Percentiles rank a stretch among this genome's conserved stretches.
phyloP scores from a whole-genome alignment of 2,113 vertebrate species.

The Aramus guarauna region DNA sequence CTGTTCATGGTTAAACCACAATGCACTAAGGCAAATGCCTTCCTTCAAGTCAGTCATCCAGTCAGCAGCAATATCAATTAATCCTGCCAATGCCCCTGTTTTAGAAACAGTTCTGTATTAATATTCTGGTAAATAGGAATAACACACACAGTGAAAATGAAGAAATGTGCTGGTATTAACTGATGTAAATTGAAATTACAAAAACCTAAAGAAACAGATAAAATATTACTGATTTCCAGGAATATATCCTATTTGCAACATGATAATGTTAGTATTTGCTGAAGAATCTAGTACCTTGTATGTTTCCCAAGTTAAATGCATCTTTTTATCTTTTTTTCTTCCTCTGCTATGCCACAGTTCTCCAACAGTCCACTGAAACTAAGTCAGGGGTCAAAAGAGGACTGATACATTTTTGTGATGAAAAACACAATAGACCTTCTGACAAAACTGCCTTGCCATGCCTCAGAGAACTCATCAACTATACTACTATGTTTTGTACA shows the following conservation, averaged over 20 bases:
- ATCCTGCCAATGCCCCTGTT: conserved; percentile 92
- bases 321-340: neutral
- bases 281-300: neutral
- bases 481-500: neutral
- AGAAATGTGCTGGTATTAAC: neutral
- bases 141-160: neutral
- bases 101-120: neutral
- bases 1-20: conserved; percentile 99
- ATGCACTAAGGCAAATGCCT: conserved; percentile 92
- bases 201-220: neutral
- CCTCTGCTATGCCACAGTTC: neutral
- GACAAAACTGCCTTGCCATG: neutral
- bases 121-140: neutral
- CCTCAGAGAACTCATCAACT: neutral
- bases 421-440: neutral
- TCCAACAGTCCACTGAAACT: neutral
- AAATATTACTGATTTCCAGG: neutral
- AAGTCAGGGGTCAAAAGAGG: neutral
- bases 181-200: neutral
- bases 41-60: conserved; percentile 99
- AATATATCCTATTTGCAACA: neutral
- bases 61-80: conserved; percentile 97
- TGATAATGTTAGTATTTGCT: neutral
- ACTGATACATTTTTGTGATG: neutral
- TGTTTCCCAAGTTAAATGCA: neutral